A percentile compares a stretch with the other conserved stretches of the same genome.
phyloP scores from a whole-genome alignment of 2,797 vertebrate genomes.

The Agapornis canus region DNA sequence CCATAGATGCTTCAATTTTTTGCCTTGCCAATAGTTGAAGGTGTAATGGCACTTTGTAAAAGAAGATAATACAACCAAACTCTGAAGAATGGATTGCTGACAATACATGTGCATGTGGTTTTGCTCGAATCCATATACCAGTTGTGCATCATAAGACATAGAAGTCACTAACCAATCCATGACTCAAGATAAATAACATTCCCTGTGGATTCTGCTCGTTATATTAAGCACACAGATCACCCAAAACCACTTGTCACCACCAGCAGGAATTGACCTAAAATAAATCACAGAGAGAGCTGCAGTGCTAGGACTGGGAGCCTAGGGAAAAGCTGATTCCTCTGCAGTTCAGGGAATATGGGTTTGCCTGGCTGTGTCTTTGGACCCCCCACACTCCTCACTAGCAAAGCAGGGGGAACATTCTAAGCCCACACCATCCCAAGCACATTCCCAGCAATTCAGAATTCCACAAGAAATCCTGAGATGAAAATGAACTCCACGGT shows the following conservation, averaged over 20 bases:
- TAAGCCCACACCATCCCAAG: not conserved
- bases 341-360: fast-evolving
- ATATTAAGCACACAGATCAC: constrained; percentile 60
- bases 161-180: not conserved
- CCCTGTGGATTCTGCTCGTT: not conserved
- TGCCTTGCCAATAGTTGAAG: not conserved
- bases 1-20: not conserved
- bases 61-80: not conserved
- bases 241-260: constrained; percentile 38
- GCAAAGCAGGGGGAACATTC: not conserved
- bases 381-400: not conserved
- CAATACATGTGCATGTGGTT: not conserved
- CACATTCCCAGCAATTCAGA: not conserved
- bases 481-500: not conserved
- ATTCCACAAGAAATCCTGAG: not conserved
- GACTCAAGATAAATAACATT: not conserved
- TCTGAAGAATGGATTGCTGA: not conserved
- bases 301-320: not conserved
- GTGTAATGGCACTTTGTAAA: not conserved
- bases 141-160: not conserved
- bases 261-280: not conserved
- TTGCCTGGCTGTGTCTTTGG: not conserved
- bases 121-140: not conserved
- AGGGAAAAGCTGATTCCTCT: not conserved
- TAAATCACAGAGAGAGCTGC: not conserved